Evolutionary conservation across 2,113 vertebrate species (phyloP).

Genomic region (Hemiscyllium ocellatum): DNA sequence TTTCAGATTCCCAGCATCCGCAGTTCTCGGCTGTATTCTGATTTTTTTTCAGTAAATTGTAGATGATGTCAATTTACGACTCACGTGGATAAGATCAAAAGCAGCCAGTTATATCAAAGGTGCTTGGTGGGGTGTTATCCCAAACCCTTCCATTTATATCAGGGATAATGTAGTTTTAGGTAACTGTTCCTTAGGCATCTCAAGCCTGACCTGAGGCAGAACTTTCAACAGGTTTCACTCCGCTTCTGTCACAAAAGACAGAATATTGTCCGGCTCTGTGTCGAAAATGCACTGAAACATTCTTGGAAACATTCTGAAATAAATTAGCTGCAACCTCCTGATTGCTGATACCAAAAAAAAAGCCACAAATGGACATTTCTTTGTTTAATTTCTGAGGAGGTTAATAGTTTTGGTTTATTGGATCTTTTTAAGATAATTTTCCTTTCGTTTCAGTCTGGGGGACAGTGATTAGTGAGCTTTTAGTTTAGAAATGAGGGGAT

Average conservation of each 20-base stretch:
- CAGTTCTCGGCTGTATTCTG: too few relatives aligned
- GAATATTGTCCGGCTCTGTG: not conserved
- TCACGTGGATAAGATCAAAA: not conserved
- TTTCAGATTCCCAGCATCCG: too few relatives aligned
- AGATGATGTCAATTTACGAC: too few relatives aligned
- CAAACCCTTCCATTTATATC: not conserved
- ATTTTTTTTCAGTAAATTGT: too few relatives aligned
- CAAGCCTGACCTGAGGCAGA: not conserved
- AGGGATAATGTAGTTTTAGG: not conserved
- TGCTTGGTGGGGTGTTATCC: not conserved
- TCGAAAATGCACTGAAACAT: not conserved
- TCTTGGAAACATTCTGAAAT: not conserved
- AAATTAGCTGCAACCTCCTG: not conserved
- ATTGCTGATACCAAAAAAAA: not conserved
- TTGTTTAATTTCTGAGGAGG: not conserved
- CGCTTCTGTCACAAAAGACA: not conserved
- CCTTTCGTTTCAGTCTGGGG: slow-evolving; percentile 22
- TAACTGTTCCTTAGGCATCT: too few relatives aligned
- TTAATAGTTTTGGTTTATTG: not conserved
- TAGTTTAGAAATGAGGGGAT: slow-evolving; percentile 33
- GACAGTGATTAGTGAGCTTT: slow-evolving; percentile 36
- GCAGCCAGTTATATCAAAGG: not conserved
- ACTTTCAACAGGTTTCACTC: not conserved
- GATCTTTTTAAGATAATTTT: slow-evolving; percentile 24
- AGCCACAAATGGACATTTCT: not conserved